phyloP scores from a whole-genome alignment of 2,113 vertebrate species.

The Podiceps cristatus region DNA sequence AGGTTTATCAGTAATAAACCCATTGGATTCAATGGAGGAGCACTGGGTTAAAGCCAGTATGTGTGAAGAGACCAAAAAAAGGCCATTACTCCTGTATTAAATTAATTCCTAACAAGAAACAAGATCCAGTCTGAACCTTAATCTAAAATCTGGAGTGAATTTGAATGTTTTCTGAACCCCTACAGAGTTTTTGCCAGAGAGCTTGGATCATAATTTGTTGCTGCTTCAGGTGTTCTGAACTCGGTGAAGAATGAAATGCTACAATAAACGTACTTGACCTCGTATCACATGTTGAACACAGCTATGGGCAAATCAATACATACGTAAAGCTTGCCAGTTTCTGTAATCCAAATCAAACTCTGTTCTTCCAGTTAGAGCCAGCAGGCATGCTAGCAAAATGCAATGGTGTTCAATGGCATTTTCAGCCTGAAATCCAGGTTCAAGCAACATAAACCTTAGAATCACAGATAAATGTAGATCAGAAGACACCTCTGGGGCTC shows the following conservation, averaged over 20 bases:
- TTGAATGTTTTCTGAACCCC: neutral
- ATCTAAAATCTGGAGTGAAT: neutral
- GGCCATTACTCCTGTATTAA: neutral
- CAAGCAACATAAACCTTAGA: neutral
- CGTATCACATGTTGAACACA: neutral
- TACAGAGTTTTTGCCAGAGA: neutral
- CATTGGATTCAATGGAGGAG: neutral
- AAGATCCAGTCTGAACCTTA: neutral
- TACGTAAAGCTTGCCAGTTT: neutral
- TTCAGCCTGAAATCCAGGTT: neutral
- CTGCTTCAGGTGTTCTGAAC: neutral
- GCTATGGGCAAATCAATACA: neutral
- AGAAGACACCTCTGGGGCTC: neutral
- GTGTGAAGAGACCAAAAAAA: neutral
- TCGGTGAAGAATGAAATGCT: neutral
- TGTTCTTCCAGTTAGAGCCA: neutral
- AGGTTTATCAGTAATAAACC: neutral
- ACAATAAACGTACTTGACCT: neutral
- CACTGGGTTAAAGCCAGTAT: neutral
- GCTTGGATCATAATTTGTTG: neutral
- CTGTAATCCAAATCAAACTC: neutral
- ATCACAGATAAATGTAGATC: neutral
- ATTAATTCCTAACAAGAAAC: neutral
- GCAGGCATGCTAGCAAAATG: neutral
- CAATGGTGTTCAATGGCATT: neutral